Conservation (phyloP, 1,140 invertebrate species). For the Heliothis subflexa region DNA sequence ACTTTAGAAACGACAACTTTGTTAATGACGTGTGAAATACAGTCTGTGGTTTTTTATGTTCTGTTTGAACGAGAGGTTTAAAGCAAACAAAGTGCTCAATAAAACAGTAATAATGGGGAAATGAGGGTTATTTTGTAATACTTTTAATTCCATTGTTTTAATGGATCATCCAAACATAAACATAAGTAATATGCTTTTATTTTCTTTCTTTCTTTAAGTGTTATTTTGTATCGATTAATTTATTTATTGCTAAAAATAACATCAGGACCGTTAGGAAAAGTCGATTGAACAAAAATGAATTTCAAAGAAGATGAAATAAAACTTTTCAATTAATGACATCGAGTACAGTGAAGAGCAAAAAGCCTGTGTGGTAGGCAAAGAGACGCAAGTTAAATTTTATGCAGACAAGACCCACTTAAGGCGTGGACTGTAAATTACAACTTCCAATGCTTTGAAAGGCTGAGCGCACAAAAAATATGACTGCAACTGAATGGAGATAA, state of each 20-base stretch:
- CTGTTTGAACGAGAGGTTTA: slow-evolving; percentile 29
- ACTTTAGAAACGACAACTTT: slow-evolving; percentile 44
- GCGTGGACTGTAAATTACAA: slow-evolving; percentile 6
- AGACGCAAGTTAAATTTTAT: slow-evolving; percentile 32
- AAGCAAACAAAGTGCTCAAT: slow-evolving; percentile 25
- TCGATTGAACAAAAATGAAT: neutral
- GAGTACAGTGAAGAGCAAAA: slow-evolving; percentile 2
- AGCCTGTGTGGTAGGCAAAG: neutral
- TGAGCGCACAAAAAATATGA: slow-evolving; percentile 12
- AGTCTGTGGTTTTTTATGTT: slow-evolving; percentile 36
- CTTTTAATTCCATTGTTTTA: slow-evolving; percentile 1
- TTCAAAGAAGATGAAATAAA: neutral
- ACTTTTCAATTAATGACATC: slow-evolving; percentile 17
- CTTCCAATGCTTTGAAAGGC: slow-evolving; percentile 17
- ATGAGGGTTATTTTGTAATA: neutral
- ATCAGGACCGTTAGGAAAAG: no score
- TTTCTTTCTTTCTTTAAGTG: no score
- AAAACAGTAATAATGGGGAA: slow-evolving; percentile 21
- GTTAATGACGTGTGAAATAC: slow-evolving; percentile 47
- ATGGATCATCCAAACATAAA: neutral
- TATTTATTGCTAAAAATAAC: no score
- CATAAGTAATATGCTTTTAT: no score
- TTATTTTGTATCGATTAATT: no score
- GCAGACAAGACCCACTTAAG: slow-evolving; percentile 7
- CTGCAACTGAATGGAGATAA: neutral